Base-by-base conservation (phyloP, 2,797 vertebrate species). In the Halcyon smyrnensis region DNA sequence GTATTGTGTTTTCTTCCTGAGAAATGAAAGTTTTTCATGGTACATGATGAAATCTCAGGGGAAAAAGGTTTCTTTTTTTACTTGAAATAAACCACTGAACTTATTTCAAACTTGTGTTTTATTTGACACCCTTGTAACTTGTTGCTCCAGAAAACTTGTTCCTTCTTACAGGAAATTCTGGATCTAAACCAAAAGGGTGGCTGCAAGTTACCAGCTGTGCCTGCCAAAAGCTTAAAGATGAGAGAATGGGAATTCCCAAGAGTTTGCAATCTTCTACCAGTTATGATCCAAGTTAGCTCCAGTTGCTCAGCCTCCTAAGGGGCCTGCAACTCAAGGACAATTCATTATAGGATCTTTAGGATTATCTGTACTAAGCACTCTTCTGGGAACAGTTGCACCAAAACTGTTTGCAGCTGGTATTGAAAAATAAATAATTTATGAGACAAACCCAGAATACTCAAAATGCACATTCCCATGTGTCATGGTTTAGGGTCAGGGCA, bases 31-130 rank as follows among this genome's bases (percentile, higher is more conserved):
- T 1, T 59, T 71, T 91, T 62, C 6, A 8, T 25, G 2, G 4
- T 73, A 4, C 5, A 5, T 63, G 37, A 63, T 6, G 7, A 85
- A 78, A 71, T 6, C 45, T n/a, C 6, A 1, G 5, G 1, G 1
- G 8, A 0, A 8, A 32, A 54, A 17, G 2, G 9, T 7, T 48
- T 64, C 16, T 32, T 43, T 84, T 51, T 63, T 2, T 15, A 15
- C 11, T 51, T 71, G 6, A 78, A 89, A 73, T 25, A 34, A 65
- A 89, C 45, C 6, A 53, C 1, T 48, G 45, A 64, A 39, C 4
- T 48, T 50, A 2, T 51, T 87, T 75, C 14, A 71, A 36, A 36
- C 64, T 30, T 68, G 1, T 4, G 9, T 67, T 93, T 56, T 19
- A 46, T 37, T 87, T 67, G 8, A 24, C 56, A 13, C 7, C 4